phyloP scores from a whole-genome alignment of 23 tunicate species.

The Styela clava region DNA sequence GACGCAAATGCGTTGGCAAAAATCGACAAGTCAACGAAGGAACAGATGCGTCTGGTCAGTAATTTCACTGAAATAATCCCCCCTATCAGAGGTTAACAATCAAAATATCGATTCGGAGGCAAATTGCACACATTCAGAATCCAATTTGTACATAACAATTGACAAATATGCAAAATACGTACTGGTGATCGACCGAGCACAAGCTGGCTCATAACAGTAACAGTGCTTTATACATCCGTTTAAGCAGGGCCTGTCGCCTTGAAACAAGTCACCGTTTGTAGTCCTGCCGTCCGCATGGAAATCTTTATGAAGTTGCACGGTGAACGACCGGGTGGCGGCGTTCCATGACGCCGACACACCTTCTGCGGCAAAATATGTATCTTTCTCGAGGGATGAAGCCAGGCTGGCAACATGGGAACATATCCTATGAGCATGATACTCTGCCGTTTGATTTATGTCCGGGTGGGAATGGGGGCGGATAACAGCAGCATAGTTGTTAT shows the following conservation, averaged over 20 bases:
- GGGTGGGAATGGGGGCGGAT: neutral
- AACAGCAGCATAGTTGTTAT: slow-evolving; percentile 8
- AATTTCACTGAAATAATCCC: neutral
- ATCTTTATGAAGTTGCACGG: slow-evolving; percentile 12
- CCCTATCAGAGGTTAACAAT: neutral
- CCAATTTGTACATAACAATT: too few relatives aligned
- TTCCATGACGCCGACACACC: slow-evolving; percentile 20
- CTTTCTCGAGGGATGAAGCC: slow-evolving; percentile 10
- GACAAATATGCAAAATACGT: neutral
- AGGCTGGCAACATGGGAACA: slow-evolving; percentile 7
- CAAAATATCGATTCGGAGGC: neutral
- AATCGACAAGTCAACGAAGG: neutral
- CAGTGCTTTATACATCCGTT: slow-evolving; percentile 23
- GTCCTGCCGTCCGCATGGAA: neutral
- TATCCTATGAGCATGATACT: slow-evolving; percentile 22
- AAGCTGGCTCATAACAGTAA: slow-evolving; percentile 17
- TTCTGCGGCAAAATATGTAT: slow-evolving; percentile 23
- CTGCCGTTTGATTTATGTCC: slow-evolving; percentile 12
- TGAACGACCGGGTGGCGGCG: slow-evolving; percentile 16
- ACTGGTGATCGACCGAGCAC: neutral
- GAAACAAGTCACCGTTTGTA: neutral
- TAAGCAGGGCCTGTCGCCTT: neutral
- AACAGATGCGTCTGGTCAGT: neutral
- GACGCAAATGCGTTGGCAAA: too few relatives aligned
- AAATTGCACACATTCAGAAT: too few relatives aligned